These are phyloP conservation scores for Podarcis raffonei DNA, from an alignment of 2,113 vertebrate species.

Conservation along the genomic window DNA sequence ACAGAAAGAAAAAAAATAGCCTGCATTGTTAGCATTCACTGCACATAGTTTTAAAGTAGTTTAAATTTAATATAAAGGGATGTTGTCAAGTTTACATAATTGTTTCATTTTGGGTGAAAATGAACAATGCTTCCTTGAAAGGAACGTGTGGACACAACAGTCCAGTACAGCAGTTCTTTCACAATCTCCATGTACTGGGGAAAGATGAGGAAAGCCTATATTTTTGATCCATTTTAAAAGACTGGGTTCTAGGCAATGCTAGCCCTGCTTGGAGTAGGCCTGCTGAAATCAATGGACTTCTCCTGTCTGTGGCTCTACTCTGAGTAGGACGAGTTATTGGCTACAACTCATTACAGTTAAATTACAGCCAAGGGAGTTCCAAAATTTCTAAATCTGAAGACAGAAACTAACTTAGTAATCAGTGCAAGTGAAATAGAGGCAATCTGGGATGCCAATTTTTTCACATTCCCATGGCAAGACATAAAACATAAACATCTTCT, in stretches of 20 bases:
- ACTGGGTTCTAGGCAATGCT: no score
- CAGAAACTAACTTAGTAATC: not conserved
- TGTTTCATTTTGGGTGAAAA: constrained; percentile 7
- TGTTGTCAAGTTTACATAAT: not conserved
- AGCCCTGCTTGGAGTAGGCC: no score
- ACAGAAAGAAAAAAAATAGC: not conserved
- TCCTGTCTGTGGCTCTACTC: no score
- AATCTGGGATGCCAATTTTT: not conserved
- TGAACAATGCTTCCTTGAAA: constrained; percentile 24
- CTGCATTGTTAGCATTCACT: not conserved
- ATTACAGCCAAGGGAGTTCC: not conserved
- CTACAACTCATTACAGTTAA: not conserved
- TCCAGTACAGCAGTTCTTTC: not conserved
- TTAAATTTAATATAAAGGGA: not conserved
- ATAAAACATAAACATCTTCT: not conserved
- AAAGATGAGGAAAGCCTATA: not conserved
- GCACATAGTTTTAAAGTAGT: not conserved
- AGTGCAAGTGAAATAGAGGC: not conserved
- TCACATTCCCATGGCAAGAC: not conserved
- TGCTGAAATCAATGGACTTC: no score
- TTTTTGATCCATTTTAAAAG: not conserved
- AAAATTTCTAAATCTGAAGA: not conserved
- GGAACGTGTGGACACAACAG: not conserved
- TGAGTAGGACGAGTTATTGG: no score
- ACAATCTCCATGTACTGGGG: not conserved